phyloP scores from a whole-genome alignment of 2,888 invertebrate genomes.

The Hoplodrina ambigua region DNA sequence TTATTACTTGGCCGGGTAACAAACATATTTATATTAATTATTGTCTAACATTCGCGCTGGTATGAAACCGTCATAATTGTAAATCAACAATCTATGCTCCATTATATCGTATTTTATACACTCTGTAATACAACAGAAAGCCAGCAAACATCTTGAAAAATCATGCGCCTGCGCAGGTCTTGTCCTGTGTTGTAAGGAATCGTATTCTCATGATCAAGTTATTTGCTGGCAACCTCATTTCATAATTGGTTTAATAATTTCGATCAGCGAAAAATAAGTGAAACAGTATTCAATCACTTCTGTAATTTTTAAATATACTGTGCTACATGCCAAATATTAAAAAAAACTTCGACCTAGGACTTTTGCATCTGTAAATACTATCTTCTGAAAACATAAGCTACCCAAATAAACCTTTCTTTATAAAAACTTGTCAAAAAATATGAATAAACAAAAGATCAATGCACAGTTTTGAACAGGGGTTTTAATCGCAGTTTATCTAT shows the following conservation, averaged over 20 bases:
- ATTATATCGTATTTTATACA: conserved; percentile 10
- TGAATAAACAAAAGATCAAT: too few relatives aligned
- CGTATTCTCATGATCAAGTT: neutral
- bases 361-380: conserved; percentile 15
- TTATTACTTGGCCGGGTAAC: neutral
- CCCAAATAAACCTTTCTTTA: neutral
- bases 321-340: conserved; percentile 38
- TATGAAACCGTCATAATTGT: neutral
- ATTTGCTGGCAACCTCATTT: neutral
- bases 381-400: conserved; percentile 12
- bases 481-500: too few relatives aligned
- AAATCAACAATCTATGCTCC: neutral
- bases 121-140: neutral
- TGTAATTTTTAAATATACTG: neutral
- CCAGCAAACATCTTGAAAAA: neutral
- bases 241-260: conserved; percentile 3
- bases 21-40: neutral
- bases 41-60: neutral
- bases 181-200: too few relatives aligned
- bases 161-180: too few relatives aligned
- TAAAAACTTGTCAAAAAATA: conserved; percentile 4
- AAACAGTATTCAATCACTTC: neutral
- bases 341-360: neutral
- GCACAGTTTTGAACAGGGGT: too few relatives aligned
- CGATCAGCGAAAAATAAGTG: conserved; percentile 1